Base-by-base conservation (phyloP, 2,797 vertebrate genomes). In the Dendrocincla fuliginosa region DNA sequence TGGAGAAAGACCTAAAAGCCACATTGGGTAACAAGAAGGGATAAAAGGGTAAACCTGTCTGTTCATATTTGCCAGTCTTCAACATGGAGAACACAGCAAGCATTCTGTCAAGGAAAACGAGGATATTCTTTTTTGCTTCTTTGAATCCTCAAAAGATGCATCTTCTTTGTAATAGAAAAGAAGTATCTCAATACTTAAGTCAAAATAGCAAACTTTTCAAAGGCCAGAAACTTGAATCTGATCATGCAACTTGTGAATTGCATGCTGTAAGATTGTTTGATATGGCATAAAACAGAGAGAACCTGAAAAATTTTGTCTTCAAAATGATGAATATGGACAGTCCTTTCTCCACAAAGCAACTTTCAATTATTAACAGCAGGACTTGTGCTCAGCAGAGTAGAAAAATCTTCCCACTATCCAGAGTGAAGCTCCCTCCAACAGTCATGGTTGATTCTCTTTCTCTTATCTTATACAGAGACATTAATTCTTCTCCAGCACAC, bases 151-250 rank as follows among this genome's bases (percentile, higher is more conserved):
- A 96, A 97, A 98, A 96, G 94, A 95, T 96, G 96, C 93, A 96
- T 96, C 85, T 97, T 97, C 94, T 97, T 97, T 96, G 91, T 96
- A 90, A 96, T 52, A 96, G 80, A 96, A 97, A 95, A 97, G 94
- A 93, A 95, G 88, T 95, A 95, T 97, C 97, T 98, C 96, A 92
- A 95, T 97, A 97, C 95, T 98, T 97, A 94, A 96, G 95, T 96
- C 92, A 97, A 98, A 96, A 97, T 94, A 96, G 82, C 89, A 97
- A 97, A 97, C 97, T 97, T 98, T 98, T 97, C 97, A 97, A 97
- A 97, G 96, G 84, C 92, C 79, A 69, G 82, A 96, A 96, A 96
- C 93, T 96, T 97, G 87, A 92, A 95, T 85, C 92, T 93, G 47
- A 92, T 65, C 44, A 87, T 42, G 83, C 17, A 5, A 92, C 73